A percentile compares a stretch with the other conserved stretches of the same genome.
Evolutionary conservation across 2,888 invertebrate genomes (phyloP).

Genomic region (Polydrusus tereticollis): DNA sequence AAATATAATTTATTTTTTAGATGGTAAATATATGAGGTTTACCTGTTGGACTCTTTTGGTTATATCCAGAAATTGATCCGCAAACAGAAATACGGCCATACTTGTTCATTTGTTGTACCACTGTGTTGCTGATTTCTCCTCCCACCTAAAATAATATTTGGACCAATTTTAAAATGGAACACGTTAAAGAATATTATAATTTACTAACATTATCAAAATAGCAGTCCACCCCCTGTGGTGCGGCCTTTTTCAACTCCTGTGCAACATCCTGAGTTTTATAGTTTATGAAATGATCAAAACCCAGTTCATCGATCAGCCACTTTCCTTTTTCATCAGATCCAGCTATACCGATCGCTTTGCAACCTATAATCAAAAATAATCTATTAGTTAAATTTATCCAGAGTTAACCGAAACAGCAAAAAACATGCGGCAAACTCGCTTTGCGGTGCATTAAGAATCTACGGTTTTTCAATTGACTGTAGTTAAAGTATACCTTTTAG

Average conservation of each 20-base stretch:
- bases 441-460: no score
- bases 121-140: slow-evolving; percentile 75
- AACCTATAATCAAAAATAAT: slow-evolving; percentile 53
- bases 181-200: slow-evolving; percentile 75
- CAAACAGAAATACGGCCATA: slow-evolving; percentile 78
- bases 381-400: no score
- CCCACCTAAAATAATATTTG: slow-evolving; percentile 70
- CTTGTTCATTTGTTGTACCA: slow-evolving; percentile 75
- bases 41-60: slow-evolving; percentile 63
- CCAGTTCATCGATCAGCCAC: slow-evolving; percentile 75
- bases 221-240: slow-evolving; percentile 79
- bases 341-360: slow-evolving; percentile 79
- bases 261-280: slow-evolving; percentile 75
- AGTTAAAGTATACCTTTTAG: slow-evolving; percentile 70
- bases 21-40: no score
- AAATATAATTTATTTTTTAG: not conserved
- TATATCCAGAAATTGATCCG: slow-evolving; percentile 79
- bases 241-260: slow-evolving; percentile 71
- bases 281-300: slow-evolving; percentile 78
- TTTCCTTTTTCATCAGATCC: slow-evolving; percentile 79
- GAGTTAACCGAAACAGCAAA: no score
- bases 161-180: not conserved
- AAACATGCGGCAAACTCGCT: no score
- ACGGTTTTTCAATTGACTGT: no score
- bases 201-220: slow-evolving; percentile 83